Percentiles rank a stretch among this genome's conserved stretches.
These are phyloP conservation scores for Petrosia ficiformis DNA, from an alignment of 37 sponge, comb jelly and placozoan species.

Conservation along the genomic window DNA sequence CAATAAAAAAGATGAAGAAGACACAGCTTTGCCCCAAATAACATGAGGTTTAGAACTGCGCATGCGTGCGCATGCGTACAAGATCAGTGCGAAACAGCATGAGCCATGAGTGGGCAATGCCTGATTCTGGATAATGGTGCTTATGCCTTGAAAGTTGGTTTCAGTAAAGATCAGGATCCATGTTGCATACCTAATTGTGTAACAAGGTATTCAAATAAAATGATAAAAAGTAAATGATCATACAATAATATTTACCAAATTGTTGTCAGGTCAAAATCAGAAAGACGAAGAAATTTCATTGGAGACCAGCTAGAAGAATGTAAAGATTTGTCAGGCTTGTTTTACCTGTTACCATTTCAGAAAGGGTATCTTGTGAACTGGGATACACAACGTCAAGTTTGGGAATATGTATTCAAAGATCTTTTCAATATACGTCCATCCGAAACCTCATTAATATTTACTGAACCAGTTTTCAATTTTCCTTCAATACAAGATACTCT, in stretches of 20 bases:
- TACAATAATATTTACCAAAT: background rate
- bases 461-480: constrained; percentile 95
- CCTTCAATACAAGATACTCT: constrained; percentile 84
- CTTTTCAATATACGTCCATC: constrained; percentile 36
- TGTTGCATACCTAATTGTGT: constrained; percentile 78
- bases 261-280: constrained; percentile 68
- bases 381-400: constrained; percentile 90
- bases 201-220: constrained; percentile 40
- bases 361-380: constrained; percentile 96
- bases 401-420: constrained; percentile 83
- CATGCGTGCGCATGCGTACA: background rate
- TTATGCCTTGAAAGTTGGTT: constrained; percentile 75
- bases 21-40: too few species aligned
- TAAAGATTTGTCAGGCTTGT: constrained; percentile 88
- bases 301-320: constrained; percentile 83
- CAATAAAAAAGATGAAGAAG: background rate
- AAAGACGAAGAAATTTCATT: constrained; percentile 83
- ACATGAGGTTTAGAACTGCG: too few species aligned
- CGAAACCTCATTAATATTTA: constrained; percentile 58
- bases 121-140: constrained; percentile 86
- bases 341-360: constrained; percentile 86
- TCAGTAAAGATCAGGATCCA: constrained; percentile 20
- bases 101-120: background rate
- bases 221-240: background rate
- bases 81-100: background rate